Evolutionary conservation across 2,888 invertebrate species (phyloP), one percentile per base, ranked within the genome.

Genomic region (Parnassius orleans): DNA sequence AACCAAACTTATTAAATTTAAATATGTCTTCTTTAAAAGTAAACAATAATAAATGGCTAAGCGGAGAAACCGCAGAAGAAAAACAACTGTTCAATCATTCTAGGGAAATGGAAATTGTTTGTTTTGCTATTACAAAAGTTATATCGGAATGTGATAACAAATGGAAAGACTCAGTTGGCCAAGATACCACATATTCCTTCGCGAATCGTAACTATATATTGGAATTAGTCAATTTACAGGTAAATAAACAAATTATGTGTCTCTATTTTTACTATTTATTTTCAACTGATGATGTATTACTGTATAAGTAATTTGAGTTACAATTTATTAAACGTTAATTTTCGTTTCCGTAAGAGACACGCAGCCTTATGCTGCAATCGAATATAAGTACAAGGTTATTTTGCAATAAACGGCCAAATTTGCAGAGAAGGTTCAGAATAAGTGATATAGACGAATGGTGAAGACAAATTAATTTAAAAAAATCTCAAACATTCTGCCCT

Each of bases 171-270:
- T 75, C 78, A 44, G 70, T 67, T 11, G 81, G 77, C 47, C 83
- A 75, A 65, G 76, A 70, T 60, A 78, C 73, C 56, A 68, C 70
- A 24, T 81, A 82, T 70, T 87, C 88, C 10, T 69, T 90, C 64
- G 79, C 85, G 3, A 91, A 90, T 75, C 79, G 87, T 51, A 87
- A 80, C 69, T 91, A 89, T 74, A 91, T 91, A 58, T 86, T 87
- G 84, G 91, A 90, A 71, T 72, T 92, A 68, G 90, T 90, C 65
- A 90, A 91, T 80, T 90, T 92, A 85, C 92, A 92, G 88, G 92
- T 89, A 74, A 53, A 75, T 19, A n/a, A 43, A 24, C 11, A 57
- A 58, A 57, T 66, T 65, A 33, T 24, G 7, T 24, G 24, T 33
- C 33, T 33, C 33, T 33, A 33, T 7, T 0, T 33, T 33, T 33